Percentiles rank a stretch among this genome's conserved stretches.
These are phyloP conservation scores for Etheostoma spectabile DNA, from an alignment of 2,113 vertebrate species.

Conservation along the genomic window DNA sequence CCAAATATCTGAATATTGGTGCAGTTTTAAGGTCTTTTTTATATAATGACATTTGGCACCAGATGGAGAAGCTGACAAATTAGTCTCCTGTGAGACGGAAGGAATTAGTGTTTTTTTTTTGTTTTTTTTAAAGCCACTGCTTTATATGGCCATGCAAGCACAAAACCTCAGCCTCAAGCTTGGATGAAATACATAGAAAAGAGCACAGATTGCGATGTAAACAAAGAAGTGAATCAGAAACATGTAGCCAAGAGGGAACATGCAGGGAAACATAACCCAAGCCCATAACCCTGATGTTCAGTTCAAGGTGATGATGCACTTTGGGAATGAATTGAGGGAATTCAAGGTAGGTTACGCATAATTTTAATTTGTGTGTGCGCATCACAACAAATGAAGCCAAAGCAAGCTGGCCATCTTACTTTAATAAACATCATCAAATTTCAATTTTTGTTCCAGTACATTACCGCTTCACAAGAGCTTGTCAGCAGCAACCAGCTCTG, in stretches of 20 bases:
- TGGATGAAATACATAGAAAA: not conserved
- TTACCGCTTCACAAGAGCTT: not conserved
- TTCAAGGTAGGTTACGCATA: not conserved
- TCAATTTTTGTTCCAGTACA: conserved; percentile 23
- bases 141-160: not conserved
- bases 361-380: not conserved
- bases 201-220: not conserved
- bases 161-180: not conserved
- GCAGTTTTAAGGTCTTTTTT: conserved; percentile 15
- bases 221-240: conserved; percentile 23
- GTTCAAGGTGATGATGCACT: conserved; percentile 14
- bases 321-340: not conserved
- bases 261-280: not conserved
- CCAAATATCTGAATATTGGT: conserved; percentile 3
- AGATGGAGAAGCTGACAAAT: conserved; percentile 30
- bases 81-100: not conserved
- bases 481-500: conserved; percentile 2
- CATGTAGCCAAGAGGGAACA: not conserved
- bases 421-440: conserved; percentile 14
- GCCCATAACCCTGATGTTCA: not conserved
- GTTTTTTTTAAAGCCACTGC: not conserved
- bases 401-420: not conserved
- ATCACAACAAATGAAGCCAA: not conserved
- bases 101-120: not conserved
- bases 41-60: conserved; percentile 29